phyloP scores from a whole-genome alignment of 2,888 invertebrate species.

The Latrodectus elegans region DNA sequence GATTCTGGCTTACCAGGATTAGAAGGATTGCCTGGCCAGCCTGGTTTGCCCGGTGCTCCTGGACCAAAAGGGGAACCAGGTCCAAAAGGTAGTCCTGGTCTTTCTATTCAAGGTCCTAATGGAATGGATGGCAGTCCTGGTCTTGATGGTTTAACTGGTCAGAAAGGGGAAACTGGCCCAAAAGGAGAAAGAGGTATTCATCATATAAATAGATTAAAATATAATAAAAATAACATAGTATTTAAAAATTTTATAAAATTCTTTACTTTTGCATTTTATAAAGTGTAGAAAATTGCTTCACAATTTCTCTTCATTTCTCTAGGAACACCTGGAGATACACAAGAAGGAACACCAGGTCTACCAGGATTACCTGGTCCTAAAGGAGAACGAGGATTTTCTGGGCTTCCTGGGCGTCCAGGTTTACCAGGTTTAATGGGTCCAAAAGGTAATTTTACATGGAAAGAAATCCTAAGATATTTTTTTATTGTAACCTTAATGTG shows the following conservation, averaged over 20 bases:
- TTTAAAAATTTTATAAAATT: not conserved
- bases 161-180: conserved; percentile 72
- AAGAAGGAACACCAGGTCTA: conserved; percentile 78
- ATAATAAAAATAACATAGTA: too few species aligned
- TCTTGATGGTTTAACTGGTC: conserved; percentile 79
- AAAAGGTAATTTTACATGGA: conserved; percentile 76
- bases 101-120: conserved; percentile 67
- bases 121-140: conserved; percentile 70
- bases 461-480: too few species aligned
- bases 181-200: conserved; percentile 70
- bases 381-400: conserved; percentile 86
- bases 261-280: not conserved
- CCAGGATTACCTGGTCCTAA: conserved; percentile 86
- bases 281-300: not conserved
- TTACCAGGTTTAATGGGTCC: conserved; percentile 67
- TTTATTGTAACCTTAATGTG: too few species aligned
- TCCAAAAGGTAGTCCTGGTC: conserved; percentile 69
- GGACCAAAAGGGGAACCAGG: conserved; percentile 81
- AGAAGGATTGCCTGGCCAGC: conserved; percentile 80
- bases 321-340: conserved; percentile 70
- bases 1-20: conserved; percentile 78
- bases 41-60: conserved; percentile 87
- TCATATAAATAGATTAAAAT: not conserved
- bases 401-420: conserved; percentile 81
- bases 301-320: not conserved